Evolutionary conservation across 1,140 invertebrate genomes (phyloP).

Genomic region (Scaptomyza pallida): DNA sequence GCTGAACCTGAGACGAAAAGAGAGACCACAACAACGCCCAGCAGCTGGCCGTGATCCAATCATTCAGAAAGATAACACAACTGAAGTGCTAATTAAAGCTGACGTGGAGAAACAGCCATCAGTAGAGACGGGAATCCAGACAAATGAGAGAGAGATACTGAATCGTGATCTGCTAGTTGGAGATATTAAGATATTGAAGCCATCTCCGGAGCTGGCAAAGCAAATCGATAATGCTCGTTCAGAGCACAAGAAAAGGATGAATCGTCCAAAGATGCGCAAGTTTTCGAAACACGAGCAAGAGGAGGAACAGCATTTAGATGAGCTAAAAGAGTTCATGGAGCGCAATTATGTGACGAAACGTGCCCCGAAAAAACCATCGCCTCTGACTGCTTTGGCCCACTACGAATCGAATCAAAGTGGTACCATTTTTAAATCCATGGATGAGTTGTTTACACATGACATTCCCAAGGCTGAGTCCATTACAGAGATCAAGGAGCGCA

Average conservation of each 20-base stretch:
- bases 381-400: constrained; percentile 11
- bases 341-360: constrained; percentile 61
- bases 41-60: not conserved
- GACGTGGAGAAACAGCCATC: not conserved
- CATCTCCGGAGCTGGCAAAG: constrained; percentile 46
- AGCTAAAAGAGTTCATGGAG: constrained; percentile 68
- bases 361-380: constrained; percentile 42
- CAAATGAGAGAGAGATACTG: constrained; percentile 69
- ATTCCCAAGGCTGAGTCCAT: constrained; percentile 68
- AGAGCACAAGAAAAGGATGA: constrained; percentile 26
- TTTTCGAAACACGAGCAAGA: constrained; percentile 56
- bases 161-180: constrained; percentile 63
- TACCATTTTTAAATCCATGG: constrained; percentile 71
- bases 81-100: not conserved
- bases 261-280: constrained; percentile 43
- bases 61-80: constrained; percentile 16
- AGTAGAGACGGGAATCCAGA: constrained; percentile 63
- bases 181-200: constrained; percentile 52
- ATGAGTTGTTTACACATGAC: constrained; percentile 65
- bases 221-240: constrained; percentile 43
- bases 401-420: constrained; percentile 40
- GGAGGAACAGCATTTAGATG: constrained; percentile 67
- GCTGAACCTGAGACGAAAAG: constrained; percentile 20
- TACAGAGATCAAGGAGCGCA: constrained; percentile 63
- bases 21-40: constrained; percentile 19